phyloP scores from a whole-genome alignment of 2,797 vertebrate genomes.

The Acanthurus tractus region DNA sequence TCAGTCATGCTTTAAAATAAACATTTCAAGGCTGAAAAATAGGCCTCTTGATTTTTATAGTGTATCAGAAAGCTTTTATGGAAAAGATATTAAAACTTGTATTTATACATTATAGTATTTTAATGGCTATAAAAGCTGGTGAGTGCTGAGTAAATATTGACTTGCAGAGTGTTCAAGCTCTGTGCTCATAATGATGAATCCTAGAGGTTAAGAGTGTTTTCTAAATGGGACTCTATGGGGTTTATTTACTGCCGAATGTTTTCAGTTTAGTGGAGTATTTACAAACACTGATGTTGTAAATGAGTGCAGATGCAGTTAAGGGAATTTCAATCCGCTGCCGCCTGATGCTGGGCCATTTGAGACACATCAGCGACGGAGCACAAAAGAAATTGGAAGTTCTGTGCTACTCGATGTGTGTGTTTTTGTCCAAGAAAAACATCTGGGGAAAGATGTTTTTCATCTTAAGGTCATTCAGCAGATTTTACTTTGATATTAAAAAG shows the following conservation, averaged over 20 bases:
- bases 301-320: constrained; percentile 49
- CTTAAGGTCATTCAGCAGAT: background rate
- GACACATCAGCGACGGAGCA: constrained; percentile 37
- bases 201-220: constrained; percentile 18
- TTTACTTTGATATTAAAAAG: background rate
- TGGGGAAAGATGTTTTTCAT: too few relatives aligned
- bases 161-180: constrained; percentile 21
- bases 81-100: constrained; percentile 34
- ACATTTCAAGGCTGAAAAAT: background rate
- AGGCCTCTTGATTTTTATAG: background rate
- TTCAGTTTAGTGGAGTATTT: constrained; percentile 32
- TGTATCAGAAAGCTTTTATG: constrained; percentile 17
- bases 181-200: constrained; percentile 12
- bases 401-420: background rate
- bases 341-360: constrained; percentile 19
- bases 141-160: constrained; percentile 22
- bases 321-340: constrained; percentile 45
- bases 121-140: constrained; percentile 26
- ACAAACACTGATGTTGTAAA: constrained; percentile 43
- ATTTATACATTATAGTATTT: constrained; percentile 28
- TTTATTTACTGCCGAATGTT: constrained; percentile 48
- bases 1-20: background rate
- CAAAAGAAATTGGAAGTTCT: constrained; percentile 10
- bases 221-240: constrained; percentile 28
- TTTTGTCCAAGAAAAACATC: background rate